Evolutionary conservation across 92 coral and sea anemone genomes (phyloP).

Genomic region (Phymanthus crucifer): DNA sequence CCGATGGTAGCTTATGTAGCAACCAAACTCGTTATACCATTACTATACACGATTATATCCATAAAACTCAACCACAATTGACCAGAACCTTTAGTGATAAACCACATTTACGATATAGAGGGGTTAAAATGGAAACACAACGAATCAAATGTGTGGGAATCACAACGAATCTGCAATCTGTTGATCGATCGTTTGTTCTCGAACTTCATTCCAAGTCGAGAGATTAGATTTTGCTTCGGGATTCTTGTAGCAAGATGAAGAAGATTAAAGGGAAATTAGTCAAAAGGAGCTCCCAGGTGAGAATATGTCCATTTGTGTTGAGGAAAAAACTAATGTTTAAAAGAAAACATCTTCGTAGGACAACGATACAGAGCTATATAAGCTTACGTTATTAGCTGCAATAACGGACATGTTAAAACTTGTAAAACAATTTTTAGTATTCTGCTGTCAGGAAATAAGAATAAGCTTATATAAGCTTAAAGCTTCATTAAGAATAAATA

Average conservation of each 20-base stretch:
- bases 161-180: not conserved
- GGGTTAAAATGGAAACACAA: not conserved
- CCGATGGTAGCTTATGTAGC: slow-evolving; percentile 19
- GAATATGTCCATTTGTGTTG: slow-evolving; percentile 2
- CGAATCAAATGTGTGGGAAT: not conserved
- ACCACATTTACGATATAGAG: not conserved
- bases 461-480: not conserved
- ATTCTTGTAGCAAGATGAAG: slow-evolving; percentile 51
- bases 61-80: not conserved
- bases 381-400: too few species aligned
- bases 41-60: not conserved
- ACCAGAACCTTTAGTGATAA: not conserved
- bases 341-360: not conserved
- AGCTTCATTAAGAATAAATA: too few species aligned
- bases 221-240: not conserved
- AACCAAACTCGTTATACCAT: not conserved
- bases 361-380: too few species aligned
- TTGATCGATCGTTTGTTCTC: slow-evolving; percentile 4
- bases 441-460: too few species aligned
- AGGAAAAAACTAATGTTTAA: not conserved
- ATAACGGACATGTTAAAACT: not conserved
- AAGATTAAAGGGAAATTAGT: slow-evolving; percentile 76
- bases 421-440: not conserved
- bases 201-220: not conserved
- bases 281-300: slow-evolving; percentile 73